Percentiles rank a stretch among this genome's conserved stretches.
phyloP scores from a whole-genome alignment of 2,113 vertebrate genomes.

The Callospermophilus lateralis region DNA sequence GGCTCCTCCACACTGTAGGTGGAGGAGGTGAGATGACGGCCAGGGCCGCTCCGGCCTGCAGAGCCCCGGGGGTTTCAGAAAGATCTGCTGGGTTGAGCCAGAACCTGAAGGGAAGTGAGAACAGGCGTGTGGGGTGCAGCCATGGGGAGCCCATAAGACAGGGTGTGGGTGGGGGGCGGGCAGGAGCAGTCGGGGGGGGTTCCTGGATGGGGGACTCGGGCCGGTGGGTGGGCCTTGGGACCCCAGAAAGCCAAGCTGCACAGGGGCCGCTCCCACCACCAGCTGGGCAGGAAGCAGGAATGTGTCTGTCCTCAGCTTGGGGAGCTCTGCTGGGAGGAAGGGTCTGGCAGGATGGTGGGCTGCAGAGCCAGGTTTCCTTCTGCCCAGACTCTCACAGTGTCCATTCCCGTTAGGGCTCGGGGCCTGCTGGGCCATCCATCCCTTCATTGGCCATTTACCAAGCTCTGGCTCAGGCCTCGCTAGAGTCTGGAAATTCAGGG shows the following conservation, averaged over 20 bases:
- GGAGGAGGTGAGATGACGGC: neutral
- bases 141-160: neutral
- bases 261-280: neutral
- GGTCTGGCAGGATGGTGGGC: neutral
- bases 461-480: neutral
- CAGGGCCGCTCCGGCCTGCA: neutral
- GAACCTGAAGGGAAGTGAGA: neutral
- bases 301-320: neutral
- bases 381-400: rapidly evolving
- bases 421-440: neutral
- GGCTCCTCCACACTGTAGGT: neutral
- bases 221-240: neutral
- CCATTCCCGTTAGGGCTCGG: neutral
- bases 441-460: neutral
- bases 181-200: neutral
- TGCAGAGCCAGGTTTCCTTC: neutral
- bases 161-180: neutral
- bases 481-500: neutral
- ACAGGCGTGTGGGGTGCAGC: neutral
- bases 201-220: neutral
- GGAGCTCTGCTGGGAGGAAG: neutral
- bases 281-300: neutral
- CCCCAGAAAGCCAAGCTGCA: too few species aligned
- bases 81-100: neutral
- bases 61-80: neutral